A percentile compares a stretch with the other conserved stretches of the same genome.
Evolutionary conservation across 2,113 vertebrate species (phyloP).

Genomic region (Gopherus evgoodei): DNA sequence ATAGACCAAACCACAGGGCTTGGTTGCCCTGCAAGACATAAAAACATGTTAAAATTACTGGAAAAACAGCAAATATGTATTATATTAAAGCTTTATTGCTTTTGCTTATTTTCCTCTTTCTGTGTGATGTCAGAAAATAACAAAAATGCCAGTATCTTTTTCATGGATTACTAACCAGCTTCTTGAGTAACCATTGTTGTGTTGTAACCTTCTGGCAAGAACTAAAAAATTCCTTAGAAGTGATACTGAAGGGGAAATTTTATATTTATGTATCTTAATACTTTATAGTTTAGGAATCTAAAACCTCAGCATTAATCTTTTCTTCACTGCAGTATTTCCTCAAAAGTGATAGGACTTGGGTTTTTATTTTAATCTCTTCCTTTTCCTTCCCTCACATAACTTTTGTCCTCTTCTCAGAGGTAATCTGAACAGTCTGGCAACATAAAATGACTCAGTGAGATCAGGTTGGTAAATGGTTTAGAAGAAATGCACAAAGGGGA

Average conservation of each 20-base stretch:
- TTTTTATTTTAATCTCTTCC: not conserved
- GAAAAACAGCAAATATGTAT: constrained; percentile 20
- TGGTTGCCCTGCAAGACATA: not conserved
- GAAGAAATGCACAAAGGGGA: not conserved
- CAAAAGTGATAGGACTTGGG: not conserved
- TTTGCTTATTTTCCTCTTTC: constrained; percentile 37
- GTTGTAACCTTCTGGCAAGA: constrained; percentile 21
- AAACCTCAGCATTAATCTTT: not conserved
- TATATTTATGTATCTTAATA: not conserved
- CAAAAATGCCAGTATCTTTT: constrained; percentile 56
- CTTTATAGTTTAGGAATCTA: not conserved
- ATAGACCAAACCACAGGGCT: constrained; percentile 18
- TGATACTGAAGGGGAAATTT: not conserved
- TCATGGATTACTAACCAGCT: constrained; percentile 55
- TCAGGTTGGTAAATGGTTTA: not conserved
- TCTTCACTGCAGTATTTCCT: not conserved
- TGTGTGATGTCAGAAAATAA: constrained; percentile 32
- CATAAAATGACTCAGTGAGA: not conserved
- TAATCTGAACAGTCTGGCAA: not conserved
- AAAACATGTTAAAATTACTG: not conserved
- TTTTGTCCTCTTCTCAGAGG: constrained; percentile 1
- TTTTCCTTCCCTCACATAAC: constrained; percentile 9
- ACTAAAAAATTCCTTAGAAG: constrained; percentile 32
- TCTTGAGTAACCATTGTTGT: constrained; percentile 31
- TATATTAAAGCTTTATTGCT: constrained; percentile 14